Evolutionary conservation across 1,140 invertebrate genomes (phyloP).

Genomic region (Agrypnia vestita): DNA sequence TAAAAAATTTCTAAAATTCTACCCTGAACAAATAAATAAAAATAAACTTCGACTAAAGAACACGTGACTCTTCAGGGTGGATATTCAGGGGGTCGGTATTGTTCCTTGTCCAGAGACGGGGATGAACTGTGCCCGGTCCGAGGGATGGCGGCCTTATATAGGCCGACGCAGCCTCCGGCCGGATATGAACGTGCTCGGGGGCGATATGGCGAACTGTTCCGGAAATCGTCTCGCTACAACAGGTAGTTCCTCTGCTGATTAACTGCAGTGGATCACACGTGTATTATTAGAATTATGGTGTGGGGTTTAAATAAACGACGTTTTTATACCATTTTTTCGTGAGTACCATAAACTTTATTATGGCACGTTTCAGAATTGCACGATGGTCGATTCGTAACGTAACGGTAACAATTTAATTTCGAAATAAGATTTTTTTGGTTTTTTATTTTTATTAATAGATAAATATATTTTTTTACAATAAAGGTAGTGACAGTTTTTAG

Average conservation of each 20-base stretch:
- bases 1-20: background rate
- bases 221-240: background rate
- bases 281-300: too few species aligned
- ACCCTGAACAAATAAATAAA: background rate
- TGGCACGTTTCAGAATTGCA: too few species aligned
- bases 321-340: too few species aligned
- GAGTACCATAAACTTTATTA: too few species aligned
- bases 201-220: background rate
- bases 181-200: conserved; percentile 5
- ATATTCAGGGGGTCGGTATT: background rate
- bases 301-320: too few species aligned
- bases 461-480: too few species aligned
- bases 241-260: background rate
- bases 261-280: too few species aligned
- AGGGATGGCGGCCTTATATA: conserved; percentile 29
- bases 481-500: too few species aligned
- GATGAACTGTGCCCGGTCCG: conserved; percentile 5
- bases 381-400: too few species aligned
- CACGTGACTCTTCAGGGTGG: background rate
- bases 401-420: too few species aligned
- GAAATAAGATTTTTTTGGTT: too few species aligned
- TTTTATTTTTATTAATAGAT: too few species aligned
- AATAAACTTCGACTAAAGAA: conserved; percentile 5
- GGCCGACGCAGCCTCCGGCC: conserved; percentile 19
- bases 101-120: background rate